Conservation (phyloP, 1,140 invertebrate species). For the Acromyrmex echinatior region DNA sequence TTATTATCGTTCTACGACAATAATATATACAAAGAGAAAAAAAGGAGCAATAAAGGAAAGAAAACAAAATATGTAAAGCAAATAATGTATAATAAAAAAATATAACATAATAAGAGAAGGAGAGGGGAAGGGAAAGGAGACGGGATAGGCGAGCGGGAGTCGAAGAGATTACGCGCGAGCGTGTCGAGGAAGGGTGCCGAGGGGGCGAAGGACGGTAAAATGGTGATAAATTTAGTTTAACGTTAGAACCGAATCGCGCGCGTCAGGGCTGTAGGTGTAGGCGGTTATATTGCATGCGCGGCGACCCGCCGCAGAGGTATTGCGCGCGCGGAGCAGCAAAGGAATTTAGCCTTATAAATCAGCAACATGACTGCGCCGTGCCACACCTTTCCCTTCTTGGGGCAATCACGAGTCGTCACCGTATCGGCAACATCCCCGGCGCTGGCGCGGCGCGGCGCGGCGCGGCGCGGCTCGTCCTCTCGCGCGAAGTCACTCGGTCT, state of each 20-base stretch:
- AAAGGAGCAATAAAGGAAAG: too few relatives aligned
- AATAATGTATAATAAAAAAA: too few relatives aligned
- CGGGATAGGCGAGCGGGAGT: background rate
- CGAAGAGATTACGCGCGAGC: constrained; percentile 1
- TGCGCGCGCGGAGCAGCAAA: constrained; percentile 70
- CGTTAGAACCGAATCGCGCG: constrained; percentile 74
- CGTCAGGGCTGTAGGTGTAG: constrained; percentile 71
- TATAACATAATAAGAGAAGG: too few relatives aligned
- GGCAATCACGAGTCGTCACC: constrained; percentile 78
- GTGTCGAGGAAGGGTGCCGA: constrained; percentile 22
- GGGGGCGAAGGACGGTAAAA: constrained; percentile 65
- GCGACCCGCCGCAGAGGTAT: constrained; percentile 67
- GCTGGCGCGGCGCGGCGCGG: too few relatives aligned
- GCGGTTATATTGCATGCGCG: constrained; percentile 71
- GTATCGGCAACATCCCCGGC: constrained; percentile 75
- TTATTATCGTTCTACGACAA: too few relatives aligned
- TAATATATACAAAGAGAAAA: too few relatives aligned
- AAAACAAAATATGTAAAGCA: too few relatives aligned
- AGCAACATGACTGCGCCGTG: constrained; percentile 85
- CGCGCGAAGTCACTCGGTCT: constrained; percentile 22
- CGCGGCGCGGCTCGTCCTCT: constrained; percentile 12
- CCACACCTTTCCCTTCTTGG: constrained; percentile 87
- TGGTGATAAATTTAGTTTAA: constrained; percentile 75
- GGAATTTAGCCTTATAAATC: constrained; percentile 87
- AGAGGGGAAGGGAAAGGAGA: background rate